Evolutionary conservation across 2,888 invertebrate species (phyloP), one percentile per base, ranked within the genome.

Genomic region (Sinhomidia bicolor): DNA sequence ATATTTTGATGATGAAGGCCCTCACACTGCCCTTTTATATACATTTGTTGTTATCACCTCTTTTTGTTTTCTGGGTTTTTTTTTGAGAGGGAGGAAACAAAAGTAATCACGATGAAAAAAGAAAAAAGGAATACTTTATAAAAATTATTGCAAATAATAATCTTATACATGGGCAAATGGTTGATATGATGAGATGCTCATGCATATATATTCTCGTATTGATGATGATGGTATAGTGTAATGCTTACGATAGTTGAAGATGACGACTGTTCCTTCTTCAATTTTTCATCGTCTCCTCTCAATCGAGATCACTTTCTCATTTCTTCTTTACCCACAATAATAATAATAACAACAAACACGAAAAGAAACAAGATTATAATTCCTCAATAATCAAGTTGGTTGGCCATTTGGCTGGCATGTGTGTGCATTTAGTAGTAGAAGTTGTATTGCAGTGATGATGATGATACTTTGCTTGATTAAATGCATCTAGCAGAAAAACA

Each of bases 231-330:
- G 68, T 65, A 47, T 12, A 44, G 26, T 26, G 76, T 20, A 29
- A 32, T 79, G 79, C 57, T 79, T 51, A 23, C 14, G 79, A 32
- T 76, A n/a, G 36, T 5, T 36, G 17, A 78, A 47, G 65, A 29
- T 65, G 65, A 29, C 62, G 36, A 36, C 62, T 54, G 82, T 84
- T 88, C 84, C 83, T 88, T 88, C 84, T 81, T 86, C 71, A n/a
- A n/a, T 26, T 41, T 60, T 71, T 84, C 47, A 76, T 62, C 88
- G 32, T 71, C 79, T 80, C 82, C 62, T 82, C 88, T 68, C 88
- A 88, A 88, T 88, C 71, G 83, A 88, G 88, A 88, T 83, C 88
- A 88, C 88, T 88, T 88, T 88, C 88, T 88, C 88, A 88, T 82
- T 88, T 88, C 85, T 20, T 78, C 76, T 47, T 20, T 76, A 78